Conservation (phyloP, 2,888 invertebrate genomes). For the Chaetogeoica ovagalla region DNA sequence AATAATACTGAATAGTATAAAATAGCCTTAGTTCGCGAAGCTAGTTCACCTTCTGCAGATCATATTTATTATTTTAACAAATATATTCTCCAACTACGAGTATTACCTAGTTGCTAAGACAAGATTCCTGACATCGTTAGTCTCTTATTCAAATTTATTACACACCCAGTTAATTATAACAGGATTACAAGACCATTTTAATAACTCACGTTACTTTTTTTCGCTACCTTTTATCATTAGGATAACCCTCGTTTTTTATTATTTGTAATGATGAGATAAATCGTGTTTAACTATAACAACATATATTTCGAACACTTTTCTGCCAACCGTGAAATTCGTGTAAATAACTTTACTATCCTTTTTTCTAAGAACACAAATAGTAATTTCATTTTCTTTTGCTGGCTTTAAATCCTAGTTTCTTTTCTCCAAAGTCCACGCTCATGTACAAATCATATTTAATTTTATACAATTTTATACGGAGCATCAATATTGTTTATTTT, state of each 20-base stretch:
- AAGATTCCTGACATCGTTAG: background rate
- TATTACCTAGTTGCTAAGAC: background rate
- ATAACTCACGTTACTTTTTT: background rate
- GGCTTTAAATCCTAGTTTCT: background rate
- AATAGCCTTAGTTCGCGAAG: no score
- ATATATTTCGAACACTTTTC: background rate
- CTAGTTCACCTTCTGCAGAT: no score
- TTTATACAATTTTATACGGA: background rate
- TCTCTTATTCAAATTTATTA: background rate
- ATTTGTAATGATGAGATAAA: constrained; percentile 18
- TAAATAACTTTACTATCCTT: constrained; percentile 8
- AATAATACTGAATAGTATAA: no score
- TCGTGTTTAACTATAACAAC: constrained; percentile 3
- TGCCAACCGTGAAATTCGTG: constrained; percentile 5
- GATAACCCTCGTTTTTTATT: constrained; percentile 1
- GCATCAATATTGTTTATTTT: background rate
- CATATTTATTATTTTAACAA: no score
- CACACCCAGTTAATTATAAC: background rate
- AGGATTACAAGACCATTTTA: background rate
- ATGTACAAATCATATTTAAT: background rate
- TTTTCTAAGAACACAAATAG: background rate
- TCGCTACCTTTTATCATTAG: background rate
- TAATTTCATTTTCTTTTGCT: constrained; percentile 15
- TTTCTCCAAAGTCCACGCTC: background rate
- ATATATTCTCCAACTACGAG: background rate